A percentile compares a stretch with the other conserved stretches of the same genome.
Evolutionary conservation across 2,888 invertebrate genomes (phyloP).

Genomic region (Anthrax anthrax): DNA sequence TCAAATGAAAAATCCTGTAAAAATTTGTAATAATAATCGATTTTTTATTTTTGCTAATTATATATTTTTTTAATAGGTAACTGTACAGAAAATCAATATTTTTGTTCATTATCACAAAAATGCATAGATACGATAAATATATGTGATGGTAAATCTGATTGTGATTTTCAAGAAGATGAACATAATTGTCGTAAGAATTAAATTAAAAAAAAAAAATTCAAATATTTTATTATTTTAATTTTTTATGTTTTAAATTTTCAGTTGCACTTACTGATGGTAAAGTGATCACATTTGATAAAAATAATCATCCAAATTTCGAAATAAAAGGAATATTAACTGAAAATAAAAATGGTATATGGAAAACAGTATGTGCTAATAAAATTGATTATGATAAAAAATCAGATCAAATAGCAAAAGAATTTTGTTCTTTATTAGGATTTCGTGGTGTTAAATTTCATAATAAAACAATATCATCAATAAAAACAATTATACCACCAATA

Average conservation of each 20-base stretch:
- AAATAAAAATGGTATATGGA: slow-evolving; percentile 49
- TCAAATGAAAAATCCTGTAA: too few relatives aligned
- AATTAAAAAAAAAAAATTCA: neutral
- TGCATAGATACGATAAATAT: slow-evolving; percentile 46
- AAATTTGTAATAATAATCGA: too few relatives aligned
- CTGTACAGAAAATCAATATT: slow-evolving; percentile 44
- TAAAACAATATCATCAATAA: slow-evolving; percentile 13
- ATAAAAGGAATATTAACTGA: slow-evolving; percentile 48
- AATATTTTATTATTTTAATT: too few relatives aligned
- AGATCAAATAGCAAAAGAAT: slow-evolving; percentile 37
- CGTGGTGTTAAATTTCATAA: slow-evolving; percentile 25
- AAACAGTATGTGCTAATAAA: slow-evolving; percentile 44
- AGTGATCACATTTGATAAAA: slow-evolving; percentile 42
- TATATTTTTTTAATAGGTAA: slow-evolving; percentile 34
- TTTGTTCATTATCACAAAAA: slow-evolving; percentile 46
- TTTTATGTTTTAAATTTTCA: slow-evolving; percentile 32
- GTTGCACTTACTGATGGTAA: slow-evolving; percentile 54
- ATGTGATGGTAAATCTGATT: slow-evolving; percentile 53
- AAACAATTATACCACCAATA: neutral
- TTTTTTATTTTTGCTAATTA: neutral
- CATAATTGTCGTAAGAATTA: slow-evolving; percentile 53
- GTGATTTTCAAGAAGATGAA: slow-evolving; percentile 61
- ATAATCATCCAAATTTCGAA: slow-evolving; percentile 44
- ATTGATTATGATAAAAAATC: slow-evolving; percentile 16
- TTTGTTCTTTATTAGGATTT: slow-evolving; percentile 56